These are phyloP conservation scores for Ictidomys tridecemlineatus DNA, from an alignment of 2,113 vertebrate species.

Conservation along the genomic window DNA sequence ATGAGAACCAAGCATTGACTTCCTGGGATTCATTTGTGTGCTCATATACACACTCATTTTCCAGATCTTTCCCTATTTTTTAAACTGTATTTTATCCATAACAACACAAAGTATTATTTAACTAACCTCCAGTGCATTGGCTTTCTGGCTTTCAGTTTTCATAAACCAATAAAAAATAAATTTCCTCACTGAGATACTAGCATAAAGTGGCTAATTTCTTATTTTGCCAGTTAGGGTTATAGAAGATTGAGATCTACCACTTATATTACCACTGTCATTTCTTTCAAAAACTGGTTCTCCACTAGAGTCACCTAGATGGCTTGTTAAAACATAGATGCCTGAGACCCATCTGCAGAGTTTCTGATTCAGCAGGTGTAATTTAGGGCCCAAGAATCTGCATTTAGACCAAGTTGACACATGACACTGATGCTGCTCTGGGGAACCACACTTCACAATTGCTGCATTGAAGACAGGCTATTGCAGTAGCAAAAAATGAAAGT, in stretches of 20 bases:
- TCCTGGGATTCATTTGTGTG: constrained; percentile 60
- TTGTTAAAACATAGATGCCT: background rate
- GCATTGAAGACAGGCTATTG: constrained; percentile 23
- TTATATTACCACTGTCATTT: constrained; percentile 32
- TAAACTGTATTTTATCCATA: constrained; percentile 66
- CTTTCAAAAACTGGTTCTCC: background rate
- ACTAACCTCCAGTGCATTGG: constrained; percentile 32
- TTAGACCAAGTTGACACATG: background rate
- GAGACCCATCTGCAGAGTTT: background rate
- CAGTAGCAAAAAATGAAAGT: background rate
- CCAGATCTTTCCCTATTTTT: constrained; percentile 54
- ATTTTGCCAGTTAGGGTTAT: constrained; percentile 47
- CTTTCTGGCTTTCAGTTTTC: constrained; percentile 58
- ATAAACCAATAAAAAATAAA: constrained; percentile 64
- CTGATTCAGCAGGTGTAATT: background rate
- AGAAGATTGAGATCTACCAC: constrained; percentile 33
- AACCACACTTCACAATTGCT: constrained; percentile 24
- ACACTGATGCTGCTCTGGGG: background rate
- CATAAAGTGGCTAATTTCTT: constrained; percentile 40
- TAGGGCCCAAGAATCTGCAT: background rate
- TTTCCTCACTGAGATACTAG: constrained; percentile 28
- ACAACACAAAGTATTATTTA: constrained; percentile 52
- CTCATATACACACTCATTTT: constrained; percentile 57
- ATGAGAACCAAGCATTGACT: constrained; percentile 62
- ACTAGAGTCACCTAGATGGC: background rate